These are phyloP conservation scores for Tachuris rubrigastra DNA, from an alignment of 2,113 vertebrate genomes.

Conservation along the genomic window DNA sequence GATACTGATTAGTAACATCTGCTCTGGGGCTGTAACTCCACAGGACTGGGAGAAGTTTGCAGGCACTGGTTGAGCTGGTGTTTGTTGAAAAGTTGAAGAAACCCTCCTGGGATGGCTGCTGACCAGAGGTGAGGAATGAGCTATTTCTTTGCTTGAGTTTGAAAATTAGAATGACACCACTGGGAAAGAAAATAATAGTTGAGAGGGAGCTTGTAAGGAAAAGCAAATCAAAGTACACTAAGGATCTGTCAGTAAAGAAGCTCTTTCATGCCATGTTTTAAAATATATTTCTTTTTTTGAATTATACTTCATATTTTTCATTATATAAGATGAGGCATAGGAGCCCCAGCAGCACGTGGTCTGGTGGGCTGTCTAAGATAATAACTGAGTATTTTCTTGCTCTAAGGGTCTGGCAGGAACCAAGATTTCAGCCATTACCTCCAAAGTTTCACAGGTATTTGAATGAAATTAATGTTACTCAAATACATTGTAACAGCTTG, in stretches of 20 bases:
- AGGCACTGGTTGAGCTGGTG: neutral
- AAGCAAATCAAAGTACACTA: constrained; percentile 2
- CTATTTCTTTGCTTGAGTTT: neutral
- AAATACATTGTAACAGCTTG: neutral
- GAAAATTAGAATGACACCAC: neutral
- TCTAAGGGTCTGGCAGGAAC: neutral
- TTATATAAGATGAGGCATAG: neutral
- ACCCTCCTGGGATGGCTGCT: neutral
- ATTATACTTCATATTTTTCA: neutral
- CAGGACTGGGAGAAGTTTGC: neutral
- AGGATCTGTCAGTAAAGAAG: neutral
- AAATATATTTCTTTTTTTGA: neutral
- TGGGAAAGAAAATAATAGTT: neutral
- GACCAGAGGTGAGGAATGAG: neutral
- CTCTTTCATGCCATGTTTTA: neutral
- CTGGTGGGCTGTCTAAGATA: neutral
- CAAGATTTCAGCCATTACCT: neutral
- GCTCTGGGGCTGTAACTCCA: accelerated
- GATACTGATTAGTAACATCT: neutral
- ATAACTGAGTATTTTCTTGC: neutral
- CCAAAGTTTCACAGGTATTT: neutral
- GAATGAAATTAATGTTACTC: neutral
- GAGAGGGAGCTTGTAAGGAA: neutral
- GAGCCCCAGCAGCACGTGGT: neutral
- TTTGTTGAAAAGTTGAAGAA: neutral